These are phyloP conservation scores for Cepphus grylle DNA, from an alignment of 2,113 vertebrate genomes.

Conservation along the genomic window DNA sequence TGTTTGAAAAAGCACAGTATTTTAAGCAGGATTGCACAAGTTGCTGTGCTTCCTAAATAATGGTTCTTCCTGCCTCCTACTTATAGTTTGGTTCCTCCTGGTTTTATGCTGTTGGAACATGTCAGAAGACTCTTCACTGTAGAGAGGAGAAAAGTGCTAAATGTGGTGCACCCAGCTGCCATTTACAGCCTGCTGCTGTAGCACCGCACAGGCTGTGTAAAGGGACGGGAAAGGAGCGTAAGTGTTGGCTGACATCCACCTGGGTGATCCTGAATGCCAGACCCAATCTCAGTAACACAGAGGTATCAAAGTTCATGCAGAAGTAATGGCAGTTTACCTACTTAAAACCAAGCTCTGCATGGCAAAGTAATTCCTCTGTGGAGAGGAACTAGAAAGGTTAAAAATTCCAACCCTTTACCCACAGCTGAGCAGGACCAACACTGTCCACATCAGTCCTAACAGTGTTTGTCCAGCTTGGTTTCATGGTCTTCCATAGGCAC, in stretches of 20 bases:
- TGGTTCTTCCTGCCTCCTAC: neutral
- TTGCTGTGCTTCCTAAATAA: neutral
- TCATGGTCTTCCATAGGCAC: neutral
- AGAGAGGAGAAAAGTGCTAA: neutral
- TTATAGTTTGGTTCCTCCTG: neutral
- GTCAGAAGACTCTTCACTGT: neutral
- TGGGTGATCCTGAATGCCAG: neutral
- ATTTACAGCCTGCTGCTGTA: neutral
- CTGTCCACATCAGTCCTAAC: neutral
- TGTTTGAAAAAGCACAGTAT: neutral
- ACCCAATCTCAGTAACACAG: neutral
- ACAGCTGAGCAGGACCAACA: neutral
- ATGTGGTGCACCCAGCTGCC: neutral
- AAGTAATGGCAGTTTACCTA: neutral
- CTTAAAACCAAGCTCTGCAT: neutral
- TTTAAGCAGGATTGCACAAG: neutral
- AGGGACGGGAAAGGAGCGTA: neutral
- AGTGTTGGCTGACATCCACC: neutral
- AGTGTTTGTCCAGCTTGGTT: neutral
- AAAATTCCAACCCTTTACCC: neutral
- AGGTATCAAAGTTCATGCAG: neutral
- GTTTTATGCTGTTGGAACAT: neutral
- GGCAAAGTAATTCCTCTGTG: neutral
- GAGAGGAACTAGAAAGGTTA: neutral
- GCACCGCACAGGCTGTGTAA: accelerated